A percentile compares a stretch with the other conserved stretches of the same genome.
Conservation (phyloP, 2,888 invertebrate genomes). For the Philereme transversata region DNA sequence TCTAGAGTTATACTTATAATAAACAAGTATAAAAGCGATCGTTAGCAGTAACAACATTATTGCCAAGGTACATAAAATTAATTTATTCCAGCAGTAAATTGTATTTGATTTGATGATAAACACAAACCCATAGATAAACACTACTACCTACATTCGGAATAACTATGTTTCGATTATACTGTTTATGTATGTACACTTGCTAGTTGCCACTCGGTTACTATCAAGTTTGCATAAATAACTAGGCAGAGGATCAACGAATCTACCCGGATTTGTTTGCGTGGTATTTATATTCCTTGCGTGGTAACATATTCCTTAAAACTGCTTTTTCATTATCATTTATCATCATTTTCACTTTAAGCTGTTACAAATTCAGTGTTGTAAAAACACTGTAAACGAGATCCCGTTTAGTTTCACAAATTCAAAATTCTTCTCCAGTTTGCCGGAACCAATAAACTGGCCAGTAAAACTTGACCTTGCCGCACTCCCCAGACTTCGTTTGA, state of each 20-base stretch:
- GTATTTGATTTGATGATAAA: conserved; percentile 47
- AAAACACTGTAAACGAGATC: too few species aligned
- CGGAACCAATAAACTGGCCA: conserved; percentile 51
- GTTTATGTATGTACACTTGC: neutral
- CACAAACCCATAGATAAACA: conserved; percentile 12
- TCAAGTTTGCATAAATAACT: too few species aligned
- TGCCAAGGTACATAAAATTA: conserved; percentile 53
- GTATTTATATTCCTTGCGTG: too few species aligned
- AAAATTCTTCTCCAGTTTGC: conserved; percentile 22
- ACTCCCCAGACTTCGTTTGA: conserved; percentile 32
- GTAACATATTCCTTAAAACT: too few species aligned
- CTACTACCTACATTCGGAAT: conserved; percentile 32
- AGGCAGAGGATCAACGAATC: too few species aligned
- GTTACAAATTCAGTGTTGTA: too few species aligned
- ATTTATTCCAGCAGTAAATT: conserved; percentile 52
- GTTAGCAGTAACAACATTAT: conserved; percentile 40
- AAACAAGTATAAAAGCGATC: conserved; percentile 35
- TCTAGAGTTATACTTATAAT: conserved; percentile 21
- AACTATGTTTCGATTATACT: conserved; percentile 32
- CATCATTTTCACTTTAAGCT: too few species aligned
- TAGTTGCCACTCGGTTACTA: too few species aligned
- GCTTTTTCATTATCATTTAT: too few species aligned
- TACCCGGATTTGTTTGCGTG: too few species aligned
- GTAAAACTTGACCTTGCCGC: conserved; percentile 50
- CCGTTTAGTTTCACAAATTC: too few species aligned